phyloP scores from a whole-genome alignment of 1,140 invertebrate genomes.

The Elymnias hypermnestra region DNA sequence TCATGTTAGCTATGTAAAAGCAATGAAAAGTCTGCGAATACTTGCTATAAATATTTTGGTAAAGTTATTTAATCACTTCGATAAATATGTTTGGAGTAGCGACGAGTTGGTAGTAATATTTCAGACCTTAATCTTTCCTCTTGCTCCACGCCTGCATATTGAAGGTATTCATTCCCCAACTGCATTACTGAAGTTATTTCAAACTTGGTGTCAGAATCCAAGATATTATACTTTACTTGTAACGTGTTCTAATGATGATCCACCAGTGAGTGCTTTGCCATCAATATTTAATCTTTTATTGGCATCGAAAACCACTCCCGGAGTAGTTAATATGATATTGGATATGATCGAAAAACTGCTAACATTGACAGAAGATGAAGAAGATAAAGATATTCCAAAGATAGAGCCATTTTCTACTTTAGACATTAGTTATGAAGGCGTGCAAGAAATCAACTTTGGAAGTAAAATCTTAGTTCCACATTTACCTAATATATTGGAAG shows the following conservation, averaged over 20 bases:
- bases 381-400: conserved; percentile 52
- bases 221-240: conserved; percentile 84
- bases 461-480: conserved; percentile 85
- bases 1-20: conserved; percentile 78
- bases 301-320: conserved; percentile 79
- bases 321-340: conserved; percentile 84
- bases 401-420: conserved; percentile 57
- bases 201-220: conserved; percentile 85
- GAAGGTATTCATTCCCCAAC: conserved; percentile 92
- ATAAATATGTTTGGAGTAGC: conserved; percentile 82
- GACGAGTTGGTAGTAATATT: conserved; percentile 87
- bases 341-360: conserved; percentile 89
- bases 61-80: conserved; percentile 88
- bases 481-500: conserved; percentile 82
- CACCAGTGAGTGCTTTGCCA: conserved; percentile 76
- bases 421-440: conserved; percentile 39
- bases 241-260: conserved; percentile 75
- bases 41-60: conserved; percentile 78
- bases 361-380: conserved; percentile 78
- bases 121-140: conserved; percentile 87
- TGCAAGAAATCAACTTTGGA: conserved; percentile 79
- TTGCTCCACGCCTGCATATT: conserved; percentile 83
- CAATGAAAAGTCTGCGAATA: conserved; percentile 83
- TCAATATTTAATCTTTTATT: conserved; percentile 83
- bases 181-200: conserved; percentile 86